Evolutionary conservation across 1,140 invertebrate genomes (phyloP).

Genomic region (Tribolium madens): DNA sequence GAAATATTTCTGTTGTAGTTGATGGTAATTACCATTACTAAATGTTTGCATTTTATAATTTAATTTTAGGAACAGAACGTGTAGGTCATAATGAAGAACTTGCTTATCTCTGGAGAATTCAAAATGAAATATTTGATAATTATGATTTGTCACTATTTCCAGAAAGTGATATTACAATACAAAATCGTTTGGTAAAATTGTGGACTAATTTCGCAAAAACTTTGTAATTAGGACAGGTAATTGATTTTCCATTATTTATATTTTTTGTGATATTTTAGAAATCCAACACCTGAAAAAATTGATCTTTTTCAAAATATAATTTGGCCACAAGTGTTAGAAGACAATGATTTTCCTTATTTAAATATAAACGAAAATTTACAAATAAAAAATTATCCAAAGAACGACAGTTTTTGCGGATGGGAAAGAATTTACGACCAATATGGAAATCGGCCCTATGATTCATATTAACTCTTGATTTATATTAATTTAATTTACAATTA

Average conservation of each 20-base stretch:
- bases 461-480: not conserved
- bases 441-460: not conserved
- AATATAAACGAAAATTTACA: not conserved
- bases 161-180: constrained; percentile 10
- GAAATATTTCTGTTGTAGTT: constrained; percentile 11
- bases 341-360: constrained; percentile 11
- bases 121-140: not conserved
- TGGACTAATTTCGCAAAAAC: constrained; percentile 46
- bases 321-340: not conserved
- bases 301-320: constrained; percentile 24
- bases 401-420: not conserved
- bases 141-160: not conserved
- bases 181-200: constrained; percentile 18
- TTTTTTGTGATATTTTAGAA: constrained; percentile 17
- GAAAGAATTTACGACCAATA: not conserved
- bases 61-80: constrained; percentile 17
- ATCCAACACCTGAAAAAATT: constrained; percentile 8
- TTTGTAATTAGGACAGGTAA: not conserved
- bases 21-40: constrained; percentile 30
- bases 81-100: constrained; percentile 41
- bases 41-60: not conserved
- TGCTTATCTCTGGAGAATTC: constrained; percentile 26
- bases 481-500: too few species aligned
- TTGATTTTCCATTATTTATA: not conserved
- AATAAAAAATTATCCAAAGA: not conserved